Conservation (phyloP, 1,140 invertebrate species). For the Galleria mellonella region DNA sequence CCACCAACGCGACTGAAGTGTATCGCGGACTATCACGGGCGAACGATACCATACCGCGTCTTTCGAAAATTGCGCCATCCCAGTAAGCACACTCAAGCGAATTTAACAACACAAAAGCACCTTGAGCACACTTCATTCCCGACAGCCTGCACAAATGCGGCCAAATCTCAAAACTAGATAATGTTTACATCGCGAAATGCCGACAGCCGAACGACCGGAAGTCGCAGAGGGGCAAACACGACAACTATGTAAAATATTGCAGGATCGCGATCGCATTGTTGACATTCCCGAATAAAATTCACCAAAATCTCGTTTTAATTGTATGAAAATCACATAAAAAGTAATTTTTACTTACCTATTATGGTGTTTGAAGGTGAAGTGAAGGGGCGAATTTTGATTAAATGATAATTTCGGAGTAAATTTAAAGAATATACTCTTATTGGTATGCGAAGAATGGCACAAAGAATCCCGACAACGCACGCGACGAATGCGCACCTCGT, state of each 20-base stretch:
- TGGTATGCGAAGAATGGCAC: constrained; percentile 95
- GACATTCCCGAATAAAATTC: constrained; percentile 79
- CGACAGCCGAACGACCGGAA: constrained; percentile 75
- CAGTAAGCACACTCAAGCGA: constrained; percentile 69
- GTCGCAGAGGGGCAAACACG: constrained; percentile 78
- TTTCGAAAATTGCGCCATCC: constrained; percentile 75
- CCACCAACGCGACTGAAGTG: constrained; percentile 71
- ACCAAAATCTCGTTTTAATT: constrained; percentile 71
- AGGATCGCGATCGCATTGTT: constrained; percentile 84
- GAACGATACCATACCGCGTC: constrained; percentile 71
- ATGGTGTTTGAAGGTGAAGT: constrained; percentile 76
- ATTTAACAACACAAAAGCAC: constrained; percentile 73
- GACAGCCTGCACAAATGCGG: constrained; percentile 49
- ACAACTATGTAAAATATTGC: constrained; percentile 88
- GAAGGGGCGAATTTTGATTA: constrained; percentile 80
- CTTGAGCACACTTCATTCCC: constrained; percentile 67
- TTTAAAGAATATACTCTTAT: constrained; percentile 88
- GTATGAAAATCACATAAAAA: constrained; percentile 75
- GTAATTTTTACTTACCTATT: constrained; percentile 79
- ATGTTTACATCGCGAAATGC: constrained; percentile 73
- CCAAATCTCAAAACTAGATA: constrained; percentile 67
- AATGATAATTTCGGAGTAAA: constrained; percentile 76
- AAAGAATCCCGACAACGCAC: constrained; percentile 95
- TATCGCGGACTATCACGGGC: constrained; percentile 68
- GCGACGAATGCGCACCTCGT: constrained; percentile 85